Evolutionary conservation across 2,888 invertebrate genomes (phyloP), one percentile per base, ranked within the genome.

Genomic region (Brenthis hecate): DNA sequence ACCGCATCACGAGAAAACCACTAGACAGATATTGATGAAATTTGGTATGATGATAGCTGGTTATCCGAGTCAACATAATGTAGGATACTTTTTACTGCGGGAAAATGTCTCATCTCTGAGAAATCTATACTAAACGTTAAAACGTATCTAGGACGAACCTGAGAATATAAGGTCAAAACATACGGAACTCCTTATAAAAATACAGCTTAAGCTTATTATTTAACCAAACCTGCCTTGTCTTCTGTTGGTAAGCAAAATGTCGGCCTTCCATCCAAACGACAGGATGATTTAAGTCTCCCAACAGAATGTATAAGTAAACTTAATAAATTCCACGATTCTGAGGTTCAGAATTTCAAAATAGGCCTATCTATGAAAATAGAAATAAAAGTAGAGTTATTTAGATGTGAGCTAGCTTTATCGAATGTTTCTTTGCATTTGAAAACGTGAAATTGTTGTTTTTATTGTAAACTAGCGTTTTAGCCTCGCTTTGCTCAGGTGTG

Each of bases 301-400:
- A 48, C 55, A 66, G 72, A 68, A 71, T 68, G 72, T 69, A 69
- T 72, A 71, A 73, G 68, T 71, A 63, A 71, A 72, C 68, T 66
- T 76, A 74, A 76, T 76, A 74, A 72, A 76, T 76, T 75, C 76
- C 74, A 75, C 74, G 76, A 67, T 61, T 73, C 72, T 62, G 32
- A 32, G n/a, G 54, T 62, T 54, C 70, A 68, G 72, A 72, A 73
- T 73, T 72, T 66, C 72, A 73, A 72, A 71, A 50, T 50, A 69
- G 64, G 56, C 61, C 68, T 71, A 68, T 68, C 68, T 71, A 68
- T 63, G 65, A 65, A 69, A 70, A 68, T 66, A 58, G 68, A 60
- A 61, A 55, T 36, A 36, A 23, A 55, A 32, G 51, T 56, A 57
- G 56, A 65, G 65, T 71, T 65, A 65, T 61, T 61, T 71, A 61